Conservation (phyloP, 2,797 vertebrate species). For the Acrossocheilus fasciatus region DNA sequence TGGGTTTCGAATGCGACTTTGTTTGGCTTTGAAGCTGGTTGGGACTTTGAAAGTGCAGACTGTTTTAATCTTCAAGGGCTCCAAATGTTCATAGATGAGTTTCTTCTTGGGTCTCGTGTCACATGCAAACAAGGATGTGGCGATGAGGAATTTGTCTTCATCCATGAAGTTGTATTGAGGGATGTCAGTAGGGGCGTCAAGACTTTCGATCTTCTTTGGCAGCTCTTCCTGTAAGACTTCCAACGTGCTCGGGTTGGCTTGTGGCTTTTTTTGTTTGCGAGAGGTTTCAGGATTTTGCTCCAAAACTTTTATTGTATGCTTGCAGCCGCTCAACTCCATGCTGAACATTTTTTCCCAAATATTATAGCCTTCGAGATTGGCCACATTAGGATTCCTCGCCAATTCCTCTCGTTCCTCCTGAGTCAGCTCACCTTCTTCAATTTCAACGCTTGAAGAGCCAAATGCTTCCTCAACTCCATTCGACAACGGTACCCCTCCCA, state of each 20-base stretch:
- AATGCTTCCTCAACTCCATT: conserved; percentile 21
- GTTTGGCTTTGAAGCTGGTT: conserved; percentile 87
- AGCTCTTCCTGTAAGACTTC: conserved; percentile 44
- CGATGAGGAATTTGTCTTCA: conserved; percentile 52
- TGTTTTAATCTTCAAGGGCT: conserved; percentile 90
- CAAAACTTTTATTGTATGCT: conserved; percentile 59
- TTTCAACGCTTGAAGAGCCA: conserved; percentile 15
- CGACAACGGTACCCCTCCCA: conserved; percentile 66
- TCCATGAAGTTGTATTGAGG: conserved; percentile 53
- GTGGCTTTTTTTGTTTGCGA: conserved; percentile 21
- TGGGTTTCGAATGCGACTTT: conserved; percentile 84
- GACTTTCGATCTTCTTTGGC: conserved; percentile 33
- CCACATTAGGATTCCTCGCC: conserved; percentile 75
- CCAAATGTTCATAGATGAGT: conserved; percentile 84
- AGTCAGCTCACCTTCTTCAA: conserved; percentile 69
- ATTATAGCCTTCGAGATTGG: conserved; percentile 80
- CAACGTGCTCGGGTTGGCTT: conserved; percentile 18
- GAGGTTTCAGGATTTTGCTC: conserved; percentile 49
- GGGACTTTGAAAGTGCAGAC: conserved; percentile 91
- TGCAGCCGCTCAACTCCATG: conserved; percentile 86
- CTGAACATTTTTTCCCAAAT: conserved; percentile 92
- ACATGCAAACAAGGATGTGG: conserved; percentile 51
- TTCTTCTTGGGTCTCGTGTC: conserved; percentile 71
- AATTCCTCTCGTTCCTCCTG: conserved; percentile 84
- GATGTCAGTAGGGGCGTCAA: not conserved